Percentiles rank a stretch among this genome's conserved stretches.
phyloP scores from a whole-genome alignment of 2,888 invertebrate species.

The Coelogynopora nodosa region DNA sequence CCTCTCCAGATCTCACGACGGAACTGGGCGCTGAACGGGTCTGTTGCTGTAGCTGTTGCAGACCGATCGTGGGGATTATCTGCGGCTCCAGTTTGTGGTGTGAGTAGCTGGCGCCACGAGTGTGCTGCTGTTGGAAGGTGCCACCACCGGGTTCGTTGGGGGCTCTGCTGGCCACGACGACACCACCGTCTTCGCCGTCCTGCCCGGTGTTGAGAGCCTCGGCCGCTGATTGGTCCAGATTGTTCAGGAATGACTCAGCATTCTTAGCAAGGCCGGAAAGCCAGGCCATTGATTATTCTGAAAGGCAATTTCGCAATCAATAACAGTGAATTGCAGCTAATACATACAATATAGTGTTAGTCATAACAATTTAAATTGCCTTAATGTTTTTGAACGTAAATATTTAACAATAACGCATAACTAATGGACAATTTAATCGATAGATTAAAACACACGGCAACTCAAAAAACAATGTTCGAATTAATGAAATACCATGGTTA shows the following conservation, averaged over 20 bases:
- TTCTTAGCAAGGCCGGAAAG: conserved; percentile 71
- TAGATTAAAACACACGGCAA: too few species aligned
- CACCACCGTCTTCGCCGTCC: conserved; percentile 8
- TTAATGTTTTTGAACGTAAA: too few species aligned
- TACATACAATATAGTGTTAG: too few species aligned
- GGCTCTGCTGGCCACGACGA: too few species aligned
- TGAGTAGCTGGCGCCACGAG: not conserved
- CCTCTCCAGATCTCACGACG: not conserved
- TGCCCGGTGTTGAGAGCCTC: conserved; percentile 62
- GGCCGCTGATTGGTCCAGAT: conserved; percentile 73
- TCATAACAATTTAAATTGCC: too few species aligned
- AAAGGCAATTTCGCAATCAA: not conserved
- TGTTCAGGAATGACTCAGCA: conserved; percentile 73
- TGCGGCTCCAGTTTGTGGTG: not conserved
- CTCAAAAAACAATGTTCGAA: too few species aligned
- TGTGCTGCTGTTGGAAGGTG: not conserved
- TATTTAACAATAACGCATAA: too few species aligned
- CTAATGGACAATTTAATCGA: too few species aligned
- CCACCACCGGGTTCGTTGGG: not conserved
- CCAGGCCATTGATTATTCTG: conserved; percentile 63
- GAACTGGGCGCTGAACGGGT: not conserved
- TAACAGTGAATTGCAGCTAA: too few species aligned
- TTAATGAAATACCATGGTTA: too few species aligned
- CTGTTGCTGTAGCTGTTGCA: not conserved
- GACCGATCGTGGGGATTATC: not conserved